Conservation (phyloP, 2,797 vertebrate genomes). For the Dipus sagitta region DNA sequence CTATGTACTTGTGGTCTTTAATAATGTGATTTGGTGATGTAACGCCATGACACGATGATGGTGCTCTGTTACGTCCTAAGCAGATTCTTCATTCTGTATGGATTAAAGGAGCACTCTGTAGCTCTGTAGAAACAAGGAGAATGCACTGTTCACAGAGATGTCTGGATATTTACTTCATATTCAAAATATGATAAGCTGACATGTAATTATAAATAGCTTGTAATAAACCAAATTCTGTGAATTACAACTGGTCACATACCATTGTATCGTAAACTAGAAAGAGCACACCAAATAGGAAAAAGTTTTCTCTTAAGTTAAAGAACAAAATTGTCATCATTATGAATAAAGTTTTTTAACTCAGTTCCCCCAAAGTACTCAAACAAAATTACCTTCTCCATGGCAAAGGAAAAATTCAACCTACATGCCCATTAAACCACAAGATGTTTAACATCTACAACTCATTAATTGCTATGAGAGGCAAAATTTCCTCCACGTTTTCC, state of each 20-base stretch:
- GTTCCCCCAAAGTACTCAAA: constrained; percentile 7
- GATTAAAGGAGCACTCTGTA: not conserved
- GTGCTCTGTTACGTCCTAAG: not conserved
- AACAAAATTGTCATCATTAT: constrained; percentile 62
- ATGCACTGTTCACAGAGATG: not conserved
- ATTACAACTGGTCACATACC: not conserved
- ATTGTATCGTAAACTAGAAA: not conserved
- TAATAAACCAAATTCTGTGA: constrained; percentile 16
- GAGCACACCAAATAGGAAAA: not conserved
- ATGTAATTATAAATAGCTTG: not conserved
- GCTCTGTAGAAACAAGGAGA: constrained; percentile 49
- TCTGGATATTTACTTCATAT: constrained; percentile 12
- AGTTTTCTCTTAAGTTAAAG: constrained; percentile 51
- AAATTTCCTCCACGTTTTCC: constrained; percentile 54
- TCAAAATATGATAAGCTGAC: not conserved
- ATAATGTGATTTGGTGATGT: constrained; percentile 11
- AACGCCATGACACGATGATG: constrained; percentile 29
- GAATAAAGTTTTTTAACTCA: not conserved
- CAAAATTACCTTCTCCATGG: constrained; percentile 36
- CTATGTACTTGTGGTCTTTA: constrained; percentile 15
- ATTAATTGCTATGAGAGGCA: not conserved
- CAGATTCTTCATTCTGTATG: not conserved
- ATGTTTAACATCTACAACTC: constrained; percentile 66
- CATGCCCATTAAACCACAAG: constrained; percentile 52
- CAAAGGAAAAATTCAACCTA: constrained; percentile 58